phyloP scores from a whole-genome alignment of 1,140 invertebrate genomes.

The Zophobas atratus region DNA sequence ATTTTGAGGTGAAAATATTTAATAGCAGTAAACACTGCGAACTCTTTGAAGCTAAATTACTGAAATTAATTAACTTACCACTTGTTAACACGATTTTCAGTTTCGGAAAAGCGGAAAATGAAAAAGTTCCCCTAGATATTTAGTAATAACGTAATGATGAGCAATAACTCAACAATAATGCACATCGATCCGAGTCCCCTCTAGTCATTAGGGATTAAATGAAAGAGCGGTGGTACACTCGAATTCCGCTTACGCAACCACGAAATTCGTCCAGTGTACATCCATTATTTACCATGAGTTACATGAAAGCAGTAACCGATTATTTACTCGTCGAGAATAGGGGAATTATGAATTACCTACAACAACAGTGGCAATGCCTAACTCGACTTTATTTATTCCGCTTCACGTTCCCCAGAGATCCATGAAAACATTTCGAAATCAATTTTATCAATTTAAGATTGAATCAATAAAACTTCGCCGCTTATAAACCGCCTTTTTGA shows the following conservation, averaged over 20 bases:
- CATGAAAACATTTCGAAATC: slow-evolving; percentile 24
- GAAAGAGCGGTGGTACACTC: not conserved
- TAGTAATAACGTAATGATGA: not conserved
- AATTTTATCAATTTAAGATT: slow-evolving; percentile 1
- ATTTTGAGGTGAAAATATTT: too few relatives aligned
- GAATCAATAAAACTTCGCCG: not conserved
- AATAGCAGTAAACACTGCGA: too few relatives aligned
- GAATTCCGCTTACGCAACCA: not conserved
- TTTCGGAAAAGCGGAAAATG: too few relatives aligned
- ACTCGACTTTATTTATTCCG: not conserved
- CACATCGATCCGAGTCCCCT: not conserved
- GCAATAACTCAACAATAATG: not conserved
- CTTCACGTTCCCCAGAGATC: not conserved
- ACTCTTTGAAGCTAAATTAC: too few relatives aligned
- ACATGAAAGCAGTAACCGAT: not conserved
- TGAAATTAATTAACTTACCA: too few relatives aligned
- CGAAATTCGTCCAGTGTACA: not conserved
- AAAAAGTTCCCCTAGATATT: too few relatives aligned
- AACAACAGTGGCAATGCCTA: not conserved
- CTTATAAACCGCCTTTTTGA: not conserved
- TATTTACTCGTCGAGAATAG: not conserved
- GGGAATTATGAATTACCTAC: not conserved
- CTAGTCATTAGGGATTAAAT: not conserved
- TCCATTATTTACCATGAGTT: not conserved
- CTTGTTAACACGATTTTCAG: too few relatives aligned